Conservation (phyloP, 1,140 invertebrate species). For the Stenopsyche tienmushanensis region DNA sequence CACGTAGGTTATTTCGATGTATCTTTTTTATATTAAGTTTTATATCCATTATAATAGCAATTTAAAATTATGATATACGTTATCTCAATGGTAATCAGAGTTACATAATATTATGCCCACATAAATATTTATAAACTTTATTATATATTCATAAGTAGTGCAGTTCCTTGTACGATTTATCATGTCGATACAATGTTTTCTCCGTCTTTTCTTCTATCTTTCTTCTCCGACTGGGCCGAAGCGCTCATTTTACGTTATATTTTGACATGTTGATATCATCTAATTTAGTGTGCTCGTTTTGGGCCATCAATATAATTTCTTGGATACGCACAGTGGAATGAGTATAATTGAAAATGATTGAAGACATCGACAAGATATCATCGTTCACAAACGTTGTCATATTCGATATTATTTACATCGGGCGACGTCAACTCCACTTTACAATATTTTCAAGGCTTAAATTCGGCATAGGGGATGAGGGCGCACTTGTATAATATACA, state of each 20-base stretch:
- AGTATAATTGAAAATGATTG: constrained; percentile 24
- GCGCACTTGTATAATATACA: no score
- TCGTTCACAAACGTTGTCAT: not conserved
- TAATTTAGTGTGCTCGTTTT: constrained; percentile 7
- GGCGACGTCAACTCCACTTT: not conserved
- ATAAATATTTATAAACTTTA: no score
- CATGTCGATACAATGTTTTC: not conserved
- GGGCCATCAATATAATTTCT: constrained; percentile 12
- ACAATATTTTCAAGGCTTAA: not conserved
- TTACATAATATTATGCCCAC: no score
- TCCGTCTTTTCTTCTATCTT: no score
- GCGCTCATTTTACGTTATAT: not conserved
- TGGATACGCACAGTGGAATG: constrained; percentile 1
- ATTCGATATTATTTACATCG: not conserved
- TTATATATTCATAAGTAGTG: no score
- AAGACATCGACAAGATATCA: constrained; percentile 10
- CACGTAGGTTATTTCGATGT: no score
- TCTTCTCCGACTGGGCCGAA: not conserved
- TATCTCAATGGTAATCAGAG: no score
- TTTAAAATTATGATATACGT: no score
- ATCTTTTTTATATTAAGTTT: no score
- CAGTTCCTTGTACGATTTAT: not conserved
- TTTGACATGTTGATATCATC: not conserved
- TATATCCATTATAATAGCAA: no score
- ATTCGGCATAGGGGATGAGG: no score